Base-by-base conservation (phyloP, 1,140 invertebrate species). In the Drosophila pachea region DNA sequence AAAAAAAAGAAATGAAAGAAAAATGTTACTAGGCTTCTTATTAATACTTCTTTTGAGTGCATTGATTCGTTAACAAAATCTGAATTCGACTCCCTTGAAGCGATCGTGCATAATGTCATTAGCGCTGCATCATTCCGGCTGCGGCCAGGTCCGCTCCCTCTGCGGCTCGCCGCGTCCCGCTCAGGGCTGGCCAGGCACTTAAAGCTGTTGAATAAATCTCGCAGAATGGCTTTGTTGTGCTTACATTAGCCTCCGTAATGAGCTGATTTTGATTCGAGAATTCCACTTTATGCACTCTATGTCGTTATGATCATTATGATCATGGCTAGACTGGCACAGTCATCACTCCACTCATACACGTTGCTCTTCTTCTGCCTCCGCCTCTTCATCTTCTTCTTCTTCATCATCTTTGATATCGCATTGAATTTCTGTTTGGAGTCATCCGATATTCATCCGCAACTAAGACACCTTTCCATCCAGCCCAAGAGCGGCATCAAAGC, bases 201-300 rank as follows among this genome's bases (percentile, higher is more conserved):
- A 78, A 84, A 84, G 76, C 73, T 67, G 73, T 58, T 84, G 73
- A 84, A 84, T 74, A 86, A 84, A 84, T 79, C 81, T 86, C 63
- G 66, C 76, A 79, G 76, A 84, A 84, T 86, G 73, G 81, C 81
- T 84, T 84, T 84, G 81, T 84, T 84, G 76, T 84, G 81, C 81
- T 84, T 84, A 84, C 81, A 84, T 84, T 84, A 84, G 81, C 81
- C 81, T 84, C 70, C 81, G 81, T 84, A 86, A 84, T 84, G 81
- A 84, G 81, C 77, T 84, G 81, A 81, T 86, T 83, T 79, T 64
- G 73, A 84, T 69, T 84, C 68, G 68, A 78, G 78, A 78, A 79
- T 84, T 84, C 68, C 77, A 84, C 73, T 84, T 76, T 68, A 64
- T 73, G 72, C 70, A 61, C 62, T 65, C 62, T 65, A 61, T 70